phyloP scores from a whole-genome alignment of 2,113 vertebrate species.

The Anguilla japonica region DNA sequence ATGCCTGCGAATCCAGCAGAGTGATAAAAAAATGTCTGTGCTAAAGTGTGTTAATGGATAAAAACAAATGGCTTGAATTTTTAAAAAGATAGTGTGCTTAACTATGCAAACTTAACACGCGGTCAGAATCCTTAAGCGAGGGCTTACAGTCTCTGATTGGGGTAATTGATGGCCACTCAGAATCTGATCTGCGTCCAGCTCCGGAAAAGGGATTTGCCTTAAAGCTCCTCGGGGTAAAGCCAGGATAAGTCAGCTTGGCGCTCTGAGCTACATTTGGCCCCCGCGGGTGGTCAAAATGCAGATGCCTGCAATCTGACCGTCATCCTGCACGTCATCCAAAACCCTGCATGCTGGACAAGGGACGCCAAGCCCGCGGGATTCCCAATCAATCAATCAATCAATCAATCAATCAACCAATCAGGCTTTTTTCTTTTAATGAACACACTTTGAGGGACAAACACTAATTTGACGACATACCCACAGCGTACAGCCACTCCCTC shows the following conservation, averaged over 20 bases:
- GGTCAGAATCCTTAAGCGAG: too few species aligned
- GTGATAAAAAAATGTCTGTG: too few species aligned
- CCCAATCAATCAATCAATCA: too few species aligned
- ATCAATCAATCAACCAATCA: not conserved
- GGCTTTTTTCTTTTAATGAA: not conserved
- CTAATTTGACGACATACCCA: not conserved
- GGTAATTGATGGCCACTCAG: not conserved
- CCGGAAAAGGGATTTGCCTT: not conserved
- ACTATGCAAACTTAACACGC: too few species aligned
- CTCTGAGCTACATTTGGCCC: not conserved
- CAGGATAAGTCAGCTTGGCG: not conserved
- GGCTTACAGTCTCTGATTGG: not conserved
- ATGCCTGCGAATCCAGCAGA: too few species aligned
- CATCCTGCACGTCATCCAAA: not conserved
- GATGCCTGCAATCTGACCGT: too few species aligned
- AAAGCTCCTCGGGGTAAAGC: not conserved
- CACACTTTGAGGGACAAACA: not conserved
- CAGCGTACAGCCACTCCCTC: not conserved
- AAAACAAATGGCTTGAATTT: too few species aligned
- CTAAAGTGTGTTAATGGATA: too few species aligned
- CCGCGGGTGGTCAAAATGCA: not conserved
- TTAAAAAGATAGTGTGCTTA: too few species aligned
- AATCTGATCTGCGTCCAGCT: conserved; percentile 1
- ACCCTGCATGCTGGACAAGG: not conserved
- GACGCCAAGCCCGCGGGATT: not conserved